These are phyloP conservation scores for Osmoderma eremita DNA, from an alignment of 2,888 invertebrate genomes.

Conservation along the genomic window DNA sequence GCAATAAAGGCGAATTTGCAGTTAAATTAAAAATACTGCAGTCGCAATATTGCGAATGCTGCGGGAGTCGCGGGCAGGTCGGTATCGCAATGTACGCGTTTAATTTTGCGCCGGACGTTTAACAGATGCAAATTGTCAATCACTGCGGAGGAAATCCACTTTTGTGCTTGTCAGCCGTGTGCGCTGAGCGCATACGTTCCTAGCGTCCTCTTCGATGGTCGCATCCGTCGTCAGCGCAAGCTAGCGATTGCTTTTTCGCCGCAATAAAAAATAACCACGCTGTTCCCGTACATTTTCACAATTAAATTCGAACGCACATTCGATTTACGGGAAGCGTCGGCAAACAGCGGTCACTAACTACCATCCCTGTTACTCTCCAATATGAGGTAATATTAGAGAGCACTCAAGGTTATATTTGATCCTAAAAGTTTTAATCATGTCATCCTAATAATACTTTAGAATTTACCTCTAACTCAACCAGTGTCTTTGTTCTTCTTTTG, in stretches of 20 bases:
- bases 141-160: constrained; percentile 30
- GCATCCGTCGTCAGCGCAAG: background rate
- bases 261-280: constrained; percentile 22
- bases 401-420: no score
- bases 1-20: constrained; percentile 3
- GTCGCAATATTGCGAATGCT: constrained; percentile 19
- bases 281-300: constrained; percentile 5
- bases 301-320: constrained; percentile 12
- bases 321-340: background rate
- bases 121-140: constrained; percentile 36
- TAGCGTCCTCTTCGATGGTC: constrained; percentile 12
- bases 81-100: constrained; percentile 25
- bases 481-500: no score
- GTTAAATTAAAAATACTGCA: constrained; percentile 35
- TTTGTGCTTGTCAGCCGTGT: constrained; percentile 24
- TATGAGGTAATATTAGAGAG: no score
- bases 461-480: no score
- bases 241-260: background rate
- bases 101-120: constrained; percentile 26
- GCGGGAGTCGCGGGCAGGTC: background rate
- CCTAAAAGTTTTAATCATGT: no score
- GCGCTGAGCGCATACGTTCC: constrained; percentile 26
- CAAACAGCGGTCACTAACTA: constrained; percentile 13
- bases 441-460: no score
- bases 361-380: no score